Percentiles rank a stretch among this genome's conserved stretches.
phyloP scores from a whole-genome alignment of 2,888 invertebrate species.

The Nezara viridula region DNA sequence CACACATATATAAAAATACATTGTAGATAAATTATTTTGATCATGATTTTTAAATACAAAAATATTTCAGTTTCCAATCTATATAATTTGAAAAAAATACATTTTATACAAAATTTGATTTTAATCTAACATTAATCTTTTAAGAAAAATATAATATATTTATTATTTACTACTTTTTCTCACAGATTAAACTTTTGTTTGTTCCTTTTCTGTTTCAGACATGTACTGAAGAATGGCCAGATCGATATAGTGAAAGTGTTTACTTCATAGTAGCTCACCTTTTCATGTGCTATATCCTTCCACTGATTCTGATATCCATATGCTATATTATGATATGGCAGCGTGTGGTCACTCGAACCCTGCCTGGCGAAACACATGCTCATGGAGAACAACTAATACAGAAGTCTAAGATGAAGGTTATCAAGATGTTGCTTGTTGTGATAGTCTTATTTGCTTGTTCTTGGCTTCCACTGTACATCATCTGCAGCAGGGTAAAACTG shows the following conservation, averaged over 20 bases:
- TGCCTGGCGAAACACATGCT: constrained; percentile 70
- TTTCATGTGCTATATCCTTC: constrained; percentile 72
- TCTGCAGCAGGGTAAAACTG: constrained; percentile 69
- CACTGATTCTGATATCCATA: constrained; percentile 71
- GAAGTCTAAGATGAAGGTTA: constrained; percentile 68
- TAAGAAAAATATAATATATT: neutral
- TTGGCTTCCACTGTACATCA: constrained; percentile 73
- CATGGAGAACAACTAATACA: constrained; percentile 67
- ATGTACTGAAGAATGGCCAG: constrained; percentile 71
- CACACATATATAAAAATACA: no score
- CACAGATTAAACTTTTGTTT: neutral
- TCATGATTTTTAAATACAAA: no score
- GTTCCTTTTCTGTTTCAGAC: constrained; percentile 66
- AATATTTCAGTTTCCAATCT: no score
- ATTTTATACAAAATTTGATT: no score
- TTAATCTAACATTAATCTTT: neutral
- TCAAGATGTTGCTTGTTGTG: constrained; percentile 73
- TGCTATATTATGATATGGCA: constrained; percentile 73
- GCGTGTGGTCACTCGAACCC: constrained; percentile 70
- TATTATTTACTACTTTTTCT: neutral
- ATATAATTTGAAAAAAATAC: no score
- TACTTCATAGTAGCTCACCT: constrained; percentile 73
- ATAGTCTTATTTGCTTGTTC: constrained; percentile 72
- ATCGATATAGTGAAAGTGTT: constrained; percentile 69
- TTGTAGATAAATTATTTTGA: no score